These are phyloP conservation scores for Tenthredo notha DNA, from an alignment of 2,888 invertebrate genomes.

Conservation along the genomic window DNA sequence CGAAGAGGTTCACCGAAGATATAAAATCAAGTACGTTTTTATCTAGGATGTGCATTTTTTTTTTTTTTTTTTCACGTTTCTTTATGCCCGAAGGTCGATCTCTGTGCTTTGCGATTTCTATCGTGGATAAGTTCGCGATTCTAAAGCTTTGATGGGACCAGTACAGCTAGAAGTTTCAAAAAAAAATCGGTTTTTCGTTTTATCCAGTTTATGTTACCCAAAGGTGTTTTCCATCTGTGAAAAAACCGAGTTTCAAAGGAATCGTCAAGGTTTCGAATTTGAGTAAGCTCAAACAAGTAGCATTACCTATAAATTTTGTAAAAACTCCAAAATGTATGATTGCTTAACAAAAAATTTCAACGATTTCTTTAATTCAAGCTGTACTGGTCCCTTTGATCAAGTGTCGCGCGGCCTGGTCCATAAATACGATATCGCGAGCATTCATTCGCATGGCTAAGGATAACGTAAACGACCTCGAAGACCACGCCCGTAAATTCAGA, in stretches of 20 bases:
- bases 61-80: background rate
- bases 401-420: conserved; percentile 10
- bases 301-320: no score
- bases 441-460: conserved; percentile 33
- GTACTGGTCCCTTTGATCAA: no score
- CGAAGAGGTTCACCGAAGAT: background rate
- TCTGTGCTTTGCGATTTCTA: background rate
- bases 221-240: no score
- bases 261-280: no score
- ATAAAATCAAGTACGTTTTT: background rate
- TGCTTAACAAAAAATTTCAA: no score
- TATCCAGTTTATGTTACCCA: no score
- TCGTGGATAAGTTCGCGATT: background rate
- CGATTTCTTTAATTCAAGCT: no score
- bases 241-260: no score
- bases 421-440: background rate
- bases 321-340: no score
- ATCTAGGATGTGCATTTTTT: background rate
- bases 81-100: background rate
- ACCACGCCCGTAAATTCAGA: conserved; percentile 39
- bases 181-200: no score
- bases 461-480: conserved; percentile 38
- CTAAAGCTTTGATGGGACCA: background rate
- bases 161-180: no score
- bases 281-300: no score